phyloP scores from a whole-genome alignment of 2,888 invertebrate species.

The Phrixothrix hirtus region DNA sequence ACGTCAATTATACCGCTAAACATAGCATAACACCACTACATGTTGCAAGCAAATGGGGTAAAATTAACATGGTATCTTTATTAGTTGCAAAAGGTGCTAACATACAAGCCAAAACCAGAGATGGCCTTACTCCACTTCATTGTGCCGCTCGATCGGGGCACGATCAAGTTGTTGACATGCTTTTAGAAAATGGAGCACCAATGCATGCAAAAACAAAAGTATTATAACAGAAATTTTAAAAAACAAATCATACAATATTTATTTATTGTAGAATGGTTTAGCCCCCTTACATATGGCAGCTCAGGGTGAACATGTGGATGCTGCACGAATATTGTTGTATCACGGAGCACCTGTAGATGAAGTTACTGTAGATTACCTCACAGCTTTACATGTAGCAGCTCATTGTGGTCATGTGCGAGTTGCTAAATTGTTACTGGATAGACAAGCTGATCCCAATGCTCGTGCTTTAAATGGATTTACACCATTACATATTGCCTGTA shows the following conservation, averaged over 20 bases:
- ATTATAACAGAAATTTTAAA: conserved; percentile 17
- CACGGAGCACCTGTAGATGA: conserved; percentile 98
- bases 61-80: conserved; percentile 87
- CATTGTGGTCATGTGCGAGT: conserved; percentile 93
- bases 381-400: conserved; percentile 94
- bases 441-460: conserved; percentile 96
- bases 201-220: conserved; percentile 96
- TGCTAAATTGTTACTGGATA: conserved; percentile 87
- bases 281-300: conserved; percentile 99
- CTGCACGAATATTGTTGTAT: conserved; percentile 86
- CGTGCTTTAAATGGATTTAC: conserved; percentile 97
- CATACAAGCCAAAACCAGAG: conserved; percentile 91
- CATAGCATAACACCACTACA: conserved; percentile 98
- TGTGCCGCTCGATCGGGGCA: conserved; percentile 97
- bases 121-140: conserved; percentile 94
- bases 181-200: conserved; percentile 88
- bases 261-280: conserved; percentile 72
- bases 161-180: conserved; percentile 87
- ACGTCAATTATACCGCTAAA: conserved; percentile 95
- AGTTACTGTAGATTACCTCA: conserved; percentile 96
- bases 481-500: conserved; percentile 97
- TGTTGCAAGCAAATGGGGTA: conserved; percentile 99
- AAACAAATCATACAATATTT: neutral
- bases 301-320: conserved; percentile 97
- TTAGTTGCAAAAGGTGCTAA: conserved; percentile 87